These are phyloP conservation scores for Gulo gulo DNA, from an alignment of 2,113 vertebrate species.

Conservation along the genomic window DNA sequence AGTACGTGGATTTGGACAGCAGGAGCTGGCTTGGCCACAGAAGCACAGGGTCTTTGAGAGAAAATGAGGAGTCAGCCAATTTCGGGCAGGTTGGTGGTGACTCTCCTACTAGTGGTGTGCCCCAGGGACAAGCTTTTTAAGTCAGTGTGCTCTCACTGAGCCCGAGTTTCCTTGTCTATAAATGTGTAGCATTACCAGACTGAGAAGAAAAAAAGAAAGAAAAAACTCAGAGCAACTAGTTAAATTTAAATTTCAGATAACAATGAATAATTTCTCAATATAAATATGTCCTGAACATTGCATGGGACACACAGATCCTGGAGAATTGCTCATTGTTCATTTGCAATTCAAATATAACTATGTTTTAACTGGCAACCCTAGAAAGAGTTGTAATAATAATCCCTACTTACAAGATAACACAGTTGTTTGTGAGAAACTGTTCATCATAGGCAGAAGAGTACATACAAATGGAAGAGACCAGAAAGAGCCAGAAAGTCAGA, in stretches of 20 bases:
- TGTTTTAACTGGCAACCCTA: neutral
- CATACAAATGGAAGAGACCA: neutral
- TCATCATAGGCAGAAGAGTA: neutral
- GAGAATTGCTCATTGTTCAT: neutral
- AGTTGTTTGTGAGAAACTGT: neutral
- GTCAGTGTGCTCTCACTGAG: neutral
- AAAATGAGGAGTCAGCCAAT: neutral
- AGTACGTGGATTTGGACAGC: neutral
- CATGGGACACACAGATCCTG: neutral
- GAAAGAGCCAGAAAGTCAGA: neutral
- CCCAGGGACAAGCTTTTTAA: neutral
- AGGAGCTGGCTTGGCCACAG: neutral
- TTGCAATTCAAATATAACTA: neutral
- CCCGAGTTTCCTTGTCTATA: neutral
- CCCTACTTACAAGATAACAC: neutral
- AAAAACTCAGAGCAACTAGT: neutral
- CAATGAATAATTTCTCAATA: neutral
- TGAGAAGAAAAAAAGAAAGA: neutral
- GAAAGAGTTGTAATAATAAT: neutral
- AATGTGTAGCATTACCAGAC: neutral
- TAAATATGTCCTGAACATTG: neutral
- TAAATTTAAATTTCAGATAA: conserved; percentile 10
- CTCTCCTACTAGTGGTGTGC: neutral
- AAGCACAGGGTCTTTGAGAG: neutral
- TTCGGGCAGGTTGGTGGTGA: neutral